Evolutionary conservation across 2,113 vertebrate species (phyloP), one percentile per base, ranked within the genome.

Genomic region (Glaucomys volans): DNA sequence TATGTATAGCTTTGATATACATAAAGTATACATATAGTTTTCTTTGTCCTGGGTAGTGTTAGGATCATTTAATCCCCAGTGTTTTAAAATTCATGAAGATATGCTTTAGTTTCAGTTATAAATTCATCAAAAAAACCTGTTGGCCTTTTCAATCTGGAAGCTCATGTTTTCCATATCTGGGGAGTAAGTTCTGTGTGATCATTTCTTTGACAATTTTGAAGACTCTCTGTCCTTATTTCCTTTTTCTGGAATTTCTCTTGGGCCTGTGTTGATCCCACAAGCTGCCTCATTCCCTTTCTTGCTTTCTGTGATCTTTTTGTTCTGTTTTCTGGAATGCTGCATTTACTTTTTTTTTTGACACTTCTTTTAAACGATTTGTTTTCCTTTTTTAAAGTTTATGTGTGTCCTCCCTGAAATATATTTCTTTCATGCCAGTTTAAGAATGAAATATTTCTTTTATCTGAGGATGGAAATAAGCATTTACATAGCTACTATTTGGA

Each of bases 311-410:
- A 52, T 32, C 52, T 44, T 35, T 35, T 62, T 75, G 30, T 35
- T 76, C 22, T 76, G 17, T 47, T 88, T 54, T 75, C 86, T 87
- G 12, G 69, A 28, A 32, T 44, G 30, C 14, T 75, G 20, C 30
- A 26, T 44, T 13, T 62, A 62, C 30, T 75, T n/a, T 62, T 89
- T 89, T 32, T 76, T 74, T 75, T 88, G 18, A 47, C 30, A 10
- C 40, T 75, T 88, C n/a, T 88, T 88, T 75, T 17, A 88, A 50
- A 76, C n/a, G 24, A 35, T 87, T 59, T 86, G 37, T 87, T 87
- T 62, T 26, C 24, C 30, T 87, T 52, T 72, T 40, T 62, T 57
- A 44, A 88, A 47, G 20, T 88, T 86, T 52, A 35, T 52, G 37
- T 9, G 54, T 87, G 7, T 32, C 50, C 67, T 84, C 14, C 16